A percentile compares a stretch with the other conserved stretches of the same genome.
Evolutionary conservation across 2,888 invertebrate species (phyloP).

Genomic region (Zeuzera pyrina): DNA sequence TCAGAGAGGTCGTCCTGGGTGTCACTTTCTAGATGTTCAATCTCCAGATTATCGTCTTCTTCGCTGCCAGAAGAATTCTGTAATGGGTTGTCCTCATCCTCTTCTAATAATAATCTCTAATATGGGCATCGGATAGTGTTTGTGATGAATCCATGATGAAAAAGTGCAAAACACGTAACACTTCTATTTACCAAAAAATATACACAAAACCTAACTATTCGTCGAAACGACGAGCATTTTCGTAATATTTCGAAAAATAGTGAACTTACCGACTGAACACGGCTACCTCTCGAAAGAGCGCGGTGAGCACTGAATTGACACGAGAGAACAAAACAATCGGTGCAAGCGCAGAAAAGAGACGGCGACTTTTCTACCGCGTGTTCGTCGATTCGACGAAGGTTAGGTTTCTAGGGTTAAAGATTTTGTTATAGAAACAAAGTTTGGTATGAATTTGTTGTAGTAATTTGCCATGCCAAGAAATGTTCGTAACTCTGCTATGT

Average conservation of each 20-base stretch:
- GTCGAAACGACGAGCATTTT: conserved; percentile 3
- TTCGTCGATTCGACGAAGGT: conserved; percentile 10
- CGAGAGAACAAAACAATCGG: conserved; percentile 5
- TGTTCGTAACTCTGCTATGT: too few relatives aligned
- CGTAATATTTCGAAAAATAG: conserved; percentile 9
- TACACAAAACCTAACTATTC: conserved; percentile 11
- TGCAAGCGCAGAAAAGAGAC: conserved; percentile 8
- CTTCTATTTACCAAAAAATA: conserved; percentile 9
- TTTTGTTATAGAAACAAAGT: too few relatives aligned
- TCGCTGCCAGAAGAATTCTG: conserved; percentile 19
- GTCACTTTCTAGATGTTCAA: conserved; percentile 17
- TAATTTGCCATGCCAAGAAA: too few relatives aligned
- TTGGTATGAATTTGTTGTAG: too few relatives aligned
- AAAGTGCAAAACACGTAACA: too few relatives aligned
- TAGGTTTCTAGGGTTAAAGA: conserved; percentile 7
- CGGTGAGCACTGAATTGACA: conserved; percentile 12
- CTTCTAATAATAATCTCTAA: too few relatives aligned
- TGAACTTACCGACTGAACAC: conserved; percentile 11
- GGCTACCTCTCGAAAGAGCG: conserved; percentile 10
- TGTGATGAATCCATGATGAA: too few relatives aligned
- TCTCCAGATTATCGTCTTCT: conserved; percentile 16
- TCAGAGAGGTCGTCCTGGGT: conserved; percentile 15
- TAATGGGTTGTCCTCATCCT: conserved; percentile 14
- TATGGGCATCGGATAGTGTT: too few relatives aligned
- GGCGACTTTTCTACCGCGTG: conserved; percentile 6